Conservation (phyloP, 1,140 invertebrate genomes). For the Drosophila albomicans region DNA sequence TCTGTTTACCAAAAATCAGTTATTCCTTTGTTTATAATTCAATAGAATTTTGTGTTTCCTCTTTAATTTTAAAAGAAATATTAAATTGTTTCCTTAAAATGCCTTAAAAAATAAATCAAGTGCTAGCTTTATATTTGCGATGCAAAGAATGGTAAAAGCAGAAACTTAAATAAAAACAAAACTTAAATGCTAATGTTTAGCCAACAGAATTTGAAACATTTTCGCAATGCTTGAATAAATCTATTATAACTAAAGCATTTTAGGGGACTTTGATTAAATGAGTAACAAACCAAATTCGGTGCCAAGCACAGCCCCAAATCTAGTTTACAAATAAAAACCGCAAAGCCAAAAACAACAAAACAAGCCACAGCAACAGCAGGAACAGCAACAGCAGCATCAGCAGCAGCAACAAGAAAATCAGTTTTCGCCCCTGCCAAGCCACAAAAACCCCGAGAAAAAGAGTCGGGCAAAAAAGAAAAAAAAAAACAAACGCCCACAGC, state of each 20-base stretch:
- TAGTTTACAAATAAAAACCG: constrained; percentile 71
- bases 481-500: constrained; percentile 21
- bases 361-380: constrained; percentile 42
- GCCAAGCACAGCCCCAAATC: constrained; percentile 50
- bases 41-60: too few relatives aligned
- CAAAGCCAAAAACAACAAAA: constrained; percentile 57
- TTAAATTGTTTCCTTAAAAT: too few relatives aligned
- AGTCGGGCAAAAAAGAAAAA: constrained; percentile 13
- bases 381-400: constrained; percentile 22
- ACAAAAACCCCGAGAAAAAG: constrained; percentile 40
- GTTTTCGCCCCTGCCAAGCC: constrained; percentile 48
- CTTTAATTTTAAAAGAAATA: too few relatives aligned
- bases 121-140: too few relatives aligned
- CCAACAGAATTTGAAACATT: background rate
- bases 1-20: too few relatives aligned
- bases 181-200: too few relatives aligned
- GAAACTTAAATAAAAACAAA: too few relatives aligned
- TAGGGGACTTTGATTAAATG: constrained; percentile 63
- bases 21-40: too few relatives aligned
- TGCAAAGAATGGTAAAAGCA: too few relatives aligned
- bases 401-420: constrained; percentile 54
- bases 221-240: background rate
- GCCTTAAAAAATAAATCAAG: too few relatives aligned
- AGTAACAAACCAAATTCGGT: constrained; percentile 49
- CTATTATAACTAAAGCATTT: constrained; percentile 24